phyloP scores from a whole-genome alignment of 2,113 vertebrate species.

The Symphodus melops region DNA sequence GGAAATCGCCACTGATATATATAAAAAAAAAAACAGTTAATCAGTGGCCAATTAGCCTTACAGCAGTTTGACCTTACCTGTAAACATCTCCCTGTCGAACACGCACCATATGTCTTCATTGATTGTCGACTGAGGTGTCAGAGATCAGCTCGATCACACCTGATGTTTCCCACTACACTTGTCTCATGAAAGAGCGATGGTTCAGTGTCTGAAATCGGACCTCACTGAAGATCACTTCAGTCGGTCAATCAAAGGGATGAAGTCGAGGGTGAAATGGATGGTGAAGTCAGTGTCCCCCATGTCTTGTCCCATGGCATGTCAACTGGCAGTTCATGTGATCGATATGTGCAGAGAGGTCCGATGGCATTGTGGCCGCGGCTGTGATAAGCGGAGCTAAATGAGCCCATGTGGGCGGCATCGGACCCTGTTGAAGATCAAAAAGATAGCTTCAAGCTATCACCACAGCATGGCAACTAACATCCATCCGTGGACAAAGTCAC shows the following conservation, averaged over 20 bases:
- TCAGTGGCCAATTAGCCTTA: conserved; percentile 28
- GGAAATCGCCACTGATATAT: too few relatives aligned
- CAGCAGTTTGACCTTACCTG: conserved; percentile 5
- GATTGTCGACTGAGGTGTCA: conserved; percentile 24
- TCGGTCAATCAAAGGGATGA: conserved; percentile 52
- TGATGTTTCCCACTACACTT: conserved; percentile 19
- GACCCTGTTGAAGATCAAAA: conserved; percentile 56
- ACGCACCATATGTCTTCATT: conserved; percentile 10
- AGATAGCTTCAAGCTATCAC: conserved; percentile 48
- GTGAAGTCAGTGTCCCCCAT: conserved; percentile 37
- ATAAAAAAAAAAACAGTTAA: conserved; percentile 40
- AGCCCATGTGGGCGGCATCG: conserved; percentile 59
- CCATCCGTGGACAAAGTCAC: conserved; percentile 37
- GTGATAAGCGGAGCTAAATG: conserved; percentile 67
- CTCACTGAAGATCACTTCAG: conserved; percentile 34
- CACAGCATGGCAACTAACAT: conserved; percentile 53
- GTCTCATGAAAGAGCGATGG: conserved; percentile 27
- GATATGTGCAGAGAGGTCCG: conserved; percentile 58
- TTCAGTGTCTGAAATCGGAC: conserved; percentile 47
- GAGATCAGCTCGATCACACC: conserved; percentile 6
- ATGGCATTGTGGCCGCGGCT: conserved; percentile 46
- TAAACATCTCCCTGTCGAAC: conserved; percentile 38
- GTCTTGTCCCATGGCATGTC: conserved; percentile 52
- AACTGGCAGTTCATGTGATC: conserved; percentile 51
- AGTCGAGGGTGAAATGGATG: conserved; percentile 53